Base-by-base conservation (phyloP, 2,113 vertebrate species). In the Phalacrocorax aristotelis region DNA sequence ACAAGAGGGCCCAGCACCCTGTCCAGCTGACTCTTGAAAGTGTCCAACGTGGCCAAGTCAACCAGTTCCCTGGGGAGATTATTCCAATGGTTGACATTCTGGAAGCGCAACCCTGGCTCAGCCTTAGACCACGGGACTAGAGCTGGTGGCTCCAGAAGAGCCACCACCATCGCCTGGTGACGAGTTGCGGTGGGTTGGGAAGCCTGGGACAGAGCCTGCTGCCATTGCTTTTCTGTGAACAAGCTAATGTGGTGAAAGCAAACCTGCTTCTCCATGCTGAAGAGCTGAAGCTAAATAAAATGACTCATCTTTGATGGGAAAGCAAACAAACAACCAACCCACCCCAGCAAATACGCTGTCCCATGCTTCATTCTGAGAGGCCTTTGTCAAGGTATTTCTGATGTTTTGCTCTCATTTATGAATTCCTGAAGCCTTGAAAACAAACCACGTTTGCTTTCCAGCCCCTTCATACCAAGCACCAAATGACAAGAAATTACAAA, bases 101-200 rank as follows among this genome's bases (percentile, higher is more conserved):
- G n/a, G 15, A 71, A 76, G 60, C 11, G 3, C 34, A 64, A 48
- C n/a, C 23, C 48, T 15, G 38, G 3, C 12, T n/a, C 48, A 36
- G 46, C 55, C 10, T 4, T 2, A 0, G 2, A 5, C 23, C 48
- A 2, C 0, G 5, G 55, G 46, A 11, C n/a, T 19, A 9, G 34
- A 11, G 32, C 70, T 42, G 13, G 22, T 11, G 40, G 69, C 55
- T 27, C 29, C 69, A 13, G 29, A 3, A 30, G n/a, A 32, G n/a
- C 58, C 58, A 57, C 34, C 9, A 4, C 21, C 11, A 3, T 2
- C 2, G 0, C 38, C 23, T 11, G 32, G 13, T 0, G 10, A 52
- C 38, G 11, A 32, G 42, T 38, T 44, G 17, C 0, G 4, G 15
- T 2, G 38, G 25, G 22, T 0, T 44, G 66, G 46, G n/a, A 11